Base-by-base conservation (phyloP, 2,113 vertebrate genomes). In the Pluvialis apricaria region DNA sequence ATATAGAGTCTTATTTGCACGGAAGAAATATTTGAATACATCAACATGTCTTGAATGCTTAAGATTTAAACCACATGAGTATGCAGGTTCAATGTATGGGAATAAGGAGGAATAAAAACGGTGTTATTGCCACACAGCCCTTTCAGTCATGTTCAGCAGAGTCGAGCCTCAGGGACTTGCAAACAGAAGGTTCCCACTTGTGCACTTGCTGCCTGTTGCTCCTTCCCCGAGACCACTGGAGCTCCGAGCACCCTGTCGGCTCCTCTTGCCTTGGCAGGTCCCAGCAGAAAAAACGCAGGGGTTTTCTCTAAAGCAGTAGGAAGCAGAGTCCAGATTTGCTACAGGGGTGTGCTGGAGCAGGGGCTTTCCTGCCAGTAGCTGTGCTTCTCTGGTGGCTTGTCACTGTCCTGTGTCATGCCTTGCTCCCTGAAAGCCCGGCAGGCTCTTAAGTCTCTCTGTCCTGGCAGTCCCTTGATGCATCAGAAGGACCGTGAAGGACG, bases 181-280 rank as follows among this genome's bases (percentile, higher is more conserved):
- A 29, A 57, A 10, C 0, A 2, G 42, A 49, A 38, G 52, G 42
- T 10, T 68, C 54, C 65, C 42, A 13, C 0, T 6, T 24, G 64
- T 60, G 34, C 16, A 10, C 44, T 15, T 5, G 21, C 62, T 55
- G 65, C 55, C 42, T 34, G 64, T 58, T 2, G 4, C 42, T 31
- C 3, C 3, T 7, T 82, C 10, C 14, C 14, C 1, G 5, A 26
- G 28, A 18, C 32, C 0, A 8, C 36, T 24, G 45, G 4, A 62
- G 71, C 44, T 40, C 15, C 0, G 1, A 38, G 34, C 2, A 1
- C 29, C 21, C 70, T 7, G 2, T 6, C 0, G 2, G 26, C 47
- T 44, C 45, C 18, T 36, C 49, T 21, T 36, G 28, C 47, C 18
- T 17, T 19, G 28, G 60, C 34, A 47, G 55, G 38, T 26, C 52